phyloP scores from a whole-genome alignment of 2,113 vertebrate genomes.

The Eulemur macaco region DNA sequence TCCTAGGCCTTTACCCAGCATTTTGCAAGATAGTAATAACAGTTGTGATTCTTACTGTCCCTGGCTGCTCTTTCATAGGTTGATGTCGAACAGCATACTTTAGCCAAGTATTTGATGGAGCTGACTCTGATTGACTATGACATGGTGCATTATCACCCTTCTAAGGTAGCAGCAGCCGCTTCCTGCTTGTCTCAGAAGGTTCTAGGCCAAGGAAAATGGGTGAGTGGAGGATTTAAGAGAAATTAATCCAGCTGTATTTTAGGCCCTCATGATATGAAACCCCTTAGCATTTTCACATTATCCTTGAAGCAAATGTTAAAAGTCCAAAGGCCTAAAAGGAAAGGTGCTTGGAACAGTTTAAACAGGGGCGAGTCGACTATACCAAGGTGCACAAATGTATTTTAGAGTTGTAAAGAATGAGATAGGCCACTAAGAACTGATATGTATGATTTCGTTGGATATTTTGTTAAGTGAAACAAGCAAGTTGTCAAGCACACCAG shows the following conservation, averaged over 20 bases:
- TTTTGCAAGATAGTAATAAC: background rate
- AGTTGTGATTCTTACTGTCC: background rate
- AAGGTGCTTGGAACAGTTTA: background rate
- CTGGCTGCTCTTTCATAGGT: conserved; percentile 81
- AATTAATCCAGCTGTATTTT: background rate
- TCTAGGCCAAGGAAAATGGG: conserved; percentile 90
- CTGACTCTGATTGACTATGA: conserved; percentile 94
- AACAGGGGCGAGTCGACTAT: background rate
- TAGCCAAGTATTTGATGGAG: conserved; percentile 97
- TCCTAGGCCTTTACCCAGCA: background rate
- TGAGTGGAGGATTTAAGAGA: conserved; percentile 77
- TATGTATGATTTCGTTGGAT: background rate
- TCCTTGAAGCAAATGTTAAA: background rate
- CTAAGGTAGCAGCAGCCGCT: conserved; percentile 92
- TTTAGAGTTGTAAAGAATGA: background rate
- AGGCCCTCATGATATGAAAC: background rate
- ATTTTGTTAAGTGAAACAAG: background rate
- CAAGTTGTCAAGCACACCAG: background rate
- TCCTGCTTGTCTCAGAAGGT: conserved; percentile 92
- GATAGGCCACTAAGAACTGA: background rate
- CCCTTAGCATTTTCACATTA: background rate
- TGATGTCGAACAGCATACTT: conserved; percentile 90
- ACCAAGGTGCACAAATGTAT: background rate
- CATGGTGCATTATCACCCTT: conserved; percentile 94
- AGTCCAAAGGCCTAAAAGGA: background rate